Conservation (phyloP, 2,113 vertebrate genomes). For the Calyptomena viridis region DNA sequence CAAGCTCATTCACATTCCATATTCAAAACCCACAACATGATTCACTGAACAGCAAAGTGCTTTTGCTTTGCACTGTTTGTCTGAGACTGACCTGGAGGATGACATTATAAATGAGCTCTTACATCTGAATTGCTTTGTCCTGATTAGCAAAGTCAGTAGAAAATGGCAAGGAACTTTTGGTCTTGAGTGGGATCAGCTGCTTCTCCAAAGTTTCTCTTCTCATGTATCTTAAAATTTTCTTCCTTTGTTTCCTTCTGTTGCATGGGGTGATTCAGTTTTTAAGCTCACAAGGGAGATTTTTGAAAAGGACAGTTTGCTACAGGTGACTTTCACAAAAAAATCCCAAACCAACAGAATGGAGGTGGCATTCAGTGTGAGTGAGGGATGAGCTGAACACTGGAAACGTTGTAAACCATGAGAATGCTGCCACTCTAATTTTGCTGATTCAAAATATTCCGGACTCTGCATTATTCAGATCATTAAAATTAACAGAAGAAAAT, state of each 20-base stretch:
- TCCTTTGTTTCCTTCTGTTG: not conserved
- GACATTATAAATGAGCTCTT: conserved; percentile 55
- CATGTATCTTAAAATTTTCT: not conserved
- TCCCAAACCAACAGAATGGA: not conserved
- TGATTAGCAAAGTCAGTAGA: conserved; percentile 19
- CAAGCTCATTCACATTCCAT: conserved; percentile 42
- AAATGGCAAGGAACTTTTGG: not conserved
- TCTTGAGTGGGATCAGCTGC: not conserved
- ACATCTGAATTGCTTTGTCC: conserved; percentile 20
- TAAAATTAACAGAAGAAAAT: not conserved
- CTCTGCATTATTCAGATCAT: not conserved
- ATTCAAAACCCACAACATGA: conserved; percentile 46
- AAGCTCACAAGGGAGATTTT: not conserved
- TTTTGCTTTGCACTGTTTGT: conserved; percentile 26
- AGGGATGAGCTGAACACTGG: not conserved
- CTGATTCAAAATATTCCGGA: not conserved
- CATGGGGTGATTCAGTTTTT: not conserved
- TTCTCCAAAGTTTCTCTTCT: not conserved
- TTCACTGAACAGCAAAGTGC: conserved; percentile 47
- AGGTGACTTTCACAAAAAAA: not conserved
- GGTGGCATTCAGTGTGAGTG: not conserved
- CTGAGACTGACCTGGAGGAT: conserved; percentile 15
- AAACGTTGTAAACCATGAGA: not conserved
- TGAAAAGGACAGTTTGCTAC: not conserved
- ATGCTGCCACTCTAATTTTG: not conserved